These are phyloP conservation scores for Papilio xuthus DNA, from an alignment of 1,140 invertebrate genomes.

Conservation along the genomic window DNA sequence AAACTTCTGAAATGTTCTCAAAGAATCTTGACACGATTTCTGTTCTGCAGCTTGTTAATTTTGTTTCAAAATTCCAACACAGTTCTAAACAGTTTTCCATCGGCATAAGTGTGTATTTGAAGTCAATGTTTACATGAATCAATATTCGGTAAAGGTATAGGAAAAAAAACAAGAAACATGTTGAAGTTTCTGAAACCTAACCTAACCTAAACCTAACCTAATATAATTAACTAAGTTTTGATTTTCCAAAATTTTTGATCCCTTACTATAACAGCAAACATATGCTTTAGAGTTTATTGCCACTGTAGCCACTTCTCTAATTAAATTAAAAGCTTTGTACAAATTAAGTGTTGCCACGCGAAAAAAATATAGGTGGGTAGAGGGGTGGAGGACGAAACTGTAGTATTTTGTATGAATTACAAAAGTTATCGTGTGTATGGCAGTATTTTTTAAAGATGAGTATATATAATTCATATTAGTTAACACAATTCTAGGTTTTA, in stretches of 20 bases:
- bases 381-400: neutral
- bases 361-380: neutral
- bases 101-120: slow-evolving; percentile 7
- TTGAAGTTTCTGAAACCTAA: too few relatives aligned
- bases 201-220: too few relatives aligned
- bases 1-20: slow-evolving; percentile 36
- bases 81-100: slow-evolving; percentile 27
- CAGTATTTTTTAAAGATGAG: too few relatives aligned
- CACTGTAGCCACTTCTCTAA: neutral
- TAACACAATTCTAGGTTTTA: too few relatives aligned
- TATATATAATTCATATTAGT: too few relatives aligned
- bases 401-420: too few relatives aligned
- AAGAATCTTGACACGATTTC: slow-evolving; percentile 37
- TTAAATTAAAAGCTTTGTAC: neutral
- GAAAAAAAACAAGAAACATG: neutral
- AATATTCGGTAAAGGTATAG: neutral
- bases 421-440: too few relatives aligned
- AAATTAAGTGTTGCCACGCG: neutral
- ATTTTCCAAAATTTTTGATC: neutral
- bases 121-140: neutral
- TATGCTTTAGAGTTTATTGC: neutral
- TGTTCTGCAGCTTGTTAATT: slow-evolving; percentile 33
- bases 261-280: neutral
- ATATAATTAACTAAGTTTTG: neutral
- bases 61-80: slow-evolving; percentile 32